Base-by-base conservation (phyloP, 2,888 invertebrate species). In the Andrena marginata region DNA sequence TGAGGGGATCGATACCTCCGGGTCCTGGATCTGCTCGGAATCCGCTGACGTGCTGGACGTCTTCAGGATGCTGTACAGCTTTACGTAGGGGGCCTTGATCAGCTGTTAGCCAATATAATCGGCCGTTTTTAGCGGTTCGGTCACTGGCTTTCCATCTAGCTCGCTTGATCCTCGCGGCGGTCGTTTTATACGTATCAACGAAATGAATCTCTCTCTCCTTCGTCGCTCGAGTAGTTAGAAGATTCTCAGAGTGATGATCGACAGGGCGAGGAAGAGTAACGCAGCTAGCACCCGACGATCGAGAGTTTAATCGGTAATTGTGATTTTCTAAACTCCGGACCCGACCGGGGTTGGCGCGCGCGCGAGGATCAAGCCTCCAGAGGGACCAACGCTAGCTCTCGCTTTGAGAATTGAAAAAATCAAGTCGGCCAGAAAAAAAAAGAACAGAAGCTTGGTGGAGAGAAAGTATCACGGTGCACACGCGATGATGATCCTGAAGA, bases 51-150 rank as follows among this genome's bases (percentile, higher is more conserved):
- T 96, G 94, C 96, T 97, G 95, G 97, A 97, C 95, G 97, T 98
- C 97, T 98, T 98, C 96, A 98, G 97, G 95, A 98, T 97, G 96
- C 97, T 97, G 97, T 98, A 98, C 96, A 98, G 97, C 97, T 98
- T 98, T 96, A 97, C 97, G 96, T 98, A 98, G 94, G 98, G 98
- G 95, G 98, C 98, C 97, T 98, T 98, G 97, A 98, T 97, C 95
- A 98, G 97, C 98, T 98, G 96, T 88, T 85, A 82, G 88, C 89
- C 89, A 88, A 89, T 89, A 87, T 75, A 87, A 89, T 86, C 87
- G 88, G 83, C 89, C 85, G 74, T 77, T 81, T 87, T 84, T 89
- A 88, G 76, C 85, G 63, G 23, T 72, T 77, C 54, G 31, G 60
- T 73, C 72, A 16, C 48, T 79, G 74, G 33, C 59, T 74, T 74